Conservation (phyloP, 2,113 vertebrate species). For the Syrmaticus mikado region DNA sequence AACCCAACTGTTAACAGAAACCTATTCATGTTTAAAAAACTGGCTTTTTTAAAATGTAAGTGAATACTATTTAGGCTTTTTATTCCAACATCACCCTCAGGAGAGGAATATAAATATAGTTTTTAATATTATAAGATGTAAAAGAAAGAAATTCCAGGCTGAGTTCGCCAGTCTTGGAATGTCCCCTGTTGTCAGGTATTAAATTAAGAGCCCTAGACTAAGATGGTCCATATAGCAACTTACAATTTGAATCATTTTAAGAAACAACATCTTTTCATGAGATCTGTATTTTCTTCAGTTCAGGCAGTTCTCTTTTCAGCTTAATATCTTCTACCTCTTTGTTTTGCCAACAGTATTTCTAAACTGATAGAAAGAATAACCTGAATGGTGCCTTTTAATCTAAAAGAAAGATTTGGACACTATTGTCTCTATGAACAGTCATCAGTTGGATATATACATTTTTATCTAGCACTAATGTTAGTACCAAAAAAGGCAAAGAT, state of each 20-base stretch:
- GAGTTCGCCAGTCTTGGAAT: background rate
- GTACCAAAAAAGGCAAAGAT: slow-evolving; percentile 29
- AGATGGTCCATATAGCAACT: background rate
- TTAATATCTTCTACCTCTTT: background rate
- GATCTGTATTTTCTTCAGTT: background rate
- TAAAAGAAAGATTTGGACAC: background rate
- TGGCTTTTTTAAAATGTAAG: background rate
- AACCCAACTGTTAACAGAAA: slow-evolving; percentile 29
- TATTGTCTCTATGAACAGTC: background rate
- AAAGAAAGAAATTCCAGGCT: background rate
- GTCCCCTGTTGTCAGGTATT: background rate
- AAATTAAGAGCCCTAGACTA: background rate
- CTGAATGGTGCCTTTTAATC: background rate
- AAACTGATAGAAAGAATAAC: background rate
- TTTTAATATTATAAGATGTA: background rate
- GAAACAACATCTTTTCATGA: background rate
- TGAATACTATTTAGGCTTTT: background rate
- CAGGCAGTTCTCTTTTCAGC: background rate
- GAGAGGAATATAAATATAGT: background rate
- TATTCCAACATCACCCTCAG: background rate
- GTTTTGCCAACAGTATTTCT: slow-evolving; percentile 3
- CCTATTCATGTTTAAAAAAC: slow-evolving; percentile 7
- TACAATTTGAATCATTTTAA: background rate
- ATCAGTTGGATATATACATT: background rate
- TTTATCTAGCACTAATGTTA: background rate